Percentiles rank a stretch among this genome's conserved stretches.
Evolutionary conservation across 2,888 invertebrate genomes (phyloP).

Genomic region (Diarsia rubi): DNA sequence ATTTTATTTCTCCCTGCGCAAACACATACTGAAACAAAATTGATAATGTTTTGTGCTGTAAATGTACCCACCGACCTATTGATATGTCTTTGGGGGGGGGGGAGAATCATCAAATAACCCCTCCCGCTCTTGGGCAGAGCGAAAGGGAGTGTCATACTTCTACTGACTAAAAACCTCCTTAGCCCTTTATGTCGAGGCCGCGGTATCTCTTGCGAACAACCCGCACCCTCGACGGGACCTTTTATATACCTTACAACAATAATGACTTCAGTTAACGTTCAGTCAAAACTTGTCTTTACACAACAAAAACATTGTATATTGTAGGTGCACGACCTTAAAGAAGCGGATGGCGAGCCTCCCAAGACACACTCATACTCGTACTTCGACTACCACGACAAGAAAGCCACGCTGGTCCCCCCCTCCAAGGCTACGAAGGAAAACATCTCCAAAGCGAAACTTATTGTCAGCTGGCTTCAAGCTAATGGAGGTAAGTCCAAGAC

Average conservation of each 20-base stretch:
- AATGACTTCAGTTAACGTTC: neutral
- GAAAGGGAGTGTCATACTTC: too few relatives aligned
- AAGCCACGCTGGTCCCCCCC: conserved; percentile 83
- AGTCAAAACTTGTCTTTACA: neutral
- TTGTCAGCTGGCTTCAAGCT: conserved; percentile 90
- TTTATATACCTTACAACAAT: too few relatives aligned
- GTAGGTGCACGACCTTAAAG: conserved; percentile 90
- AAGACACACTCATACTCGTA: conserved; percentile 70
- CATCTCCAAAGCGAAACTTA: conserved; percentile 91
- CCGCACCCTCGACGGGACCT: too few relatives aligned
- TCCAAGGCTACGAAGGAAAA: conserved; percentile 89
- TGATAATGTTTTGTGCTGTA: neutral
- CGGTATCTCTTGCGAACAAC: too few relatives aligned
- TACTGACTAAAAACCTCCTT: too few relatives aligned
- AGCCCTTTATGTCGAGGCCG: too few relatives aligned
- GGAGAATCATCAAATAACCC: too few relatives aligned
- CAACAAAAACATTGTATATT: neutral
- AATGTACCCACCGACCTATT: too few relatives aligned
- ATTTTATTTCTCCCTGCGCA: neutral
- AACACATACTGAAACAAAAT: neutral
- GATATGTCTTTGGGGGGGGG: too few relatives aligned
- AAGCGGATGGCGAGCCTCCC: conserved; percentile 80
- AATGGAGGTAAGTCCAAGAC: conserved; percentile 84
- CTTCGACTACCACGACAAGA: conserved; percentile 70
- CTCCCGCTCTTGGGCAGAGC: too few relatives aligned